Percentiles rank a stretch among this genome's conserved stretches.
Conservation (phyloP, 2,113 vertebrate genomes). For the Romanogobio albipinnatus region DNA sequence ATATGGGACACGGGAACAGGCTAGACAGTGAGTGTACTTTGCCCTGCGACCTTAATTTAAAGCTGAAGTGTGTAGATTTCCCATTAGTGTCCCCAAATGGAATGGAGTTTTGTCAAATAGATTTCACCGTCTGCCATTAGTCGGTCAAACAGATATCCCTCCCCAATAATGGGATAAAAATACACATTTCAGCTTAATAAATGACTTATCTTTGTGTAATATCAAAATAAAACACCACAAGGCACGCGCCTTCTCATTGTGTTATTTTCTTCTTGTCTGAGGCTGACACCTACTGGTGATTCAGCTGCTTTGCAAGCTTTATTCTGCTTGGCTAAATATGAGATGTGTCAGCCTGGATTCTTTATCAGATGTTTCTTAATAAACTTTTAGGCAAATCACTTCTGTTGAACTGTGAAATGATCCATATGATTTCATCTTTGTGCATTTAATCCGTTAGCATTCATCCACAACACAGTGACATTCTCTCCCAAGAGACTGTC, state of each 20-base stretch:
- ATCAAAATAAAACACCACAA: background rate
- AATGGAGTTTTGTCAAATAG: background rate
- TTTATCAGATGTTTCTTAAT: background rate
- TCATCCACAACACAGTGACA: background rate
- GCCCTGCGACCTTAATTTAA: background rate
- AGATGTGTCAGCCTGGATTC: background rate
- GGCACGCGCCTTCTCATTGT: background rate
- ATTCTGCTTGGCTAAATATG: background rate
- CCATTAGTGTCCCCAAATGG: background rate
- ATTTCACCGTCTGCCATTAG: background rate
- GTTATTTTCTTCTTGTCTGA: background rate
- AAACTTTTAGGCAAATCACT: background rate
- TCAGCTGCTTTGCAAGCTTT: background rate
- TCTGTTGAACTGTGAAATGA: background rate
- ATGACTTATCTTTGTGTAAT: background rate
- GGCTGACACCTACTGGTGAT: constrained; percentile 58
- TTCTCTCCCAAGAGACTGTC: background rate
- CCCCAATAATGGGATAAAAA: background rate
- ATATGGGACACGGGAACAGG: constrained; percentile 89
- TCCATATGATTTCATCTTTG: background rate
- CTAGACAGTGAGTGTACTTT: constrained; percentile 85
- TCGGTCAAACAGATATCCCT: background rate
- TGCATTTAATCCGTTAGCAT: constrained; percentile 1
- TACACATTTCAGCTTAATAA: background rate
- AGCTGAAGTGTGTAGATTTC: background rate